A percentile compares a stretch with the other conserved stretches of the same genome.
Conservation (phyloP, 2,113 vertebrate genomes). For the Empidonax traillii region DNA sequence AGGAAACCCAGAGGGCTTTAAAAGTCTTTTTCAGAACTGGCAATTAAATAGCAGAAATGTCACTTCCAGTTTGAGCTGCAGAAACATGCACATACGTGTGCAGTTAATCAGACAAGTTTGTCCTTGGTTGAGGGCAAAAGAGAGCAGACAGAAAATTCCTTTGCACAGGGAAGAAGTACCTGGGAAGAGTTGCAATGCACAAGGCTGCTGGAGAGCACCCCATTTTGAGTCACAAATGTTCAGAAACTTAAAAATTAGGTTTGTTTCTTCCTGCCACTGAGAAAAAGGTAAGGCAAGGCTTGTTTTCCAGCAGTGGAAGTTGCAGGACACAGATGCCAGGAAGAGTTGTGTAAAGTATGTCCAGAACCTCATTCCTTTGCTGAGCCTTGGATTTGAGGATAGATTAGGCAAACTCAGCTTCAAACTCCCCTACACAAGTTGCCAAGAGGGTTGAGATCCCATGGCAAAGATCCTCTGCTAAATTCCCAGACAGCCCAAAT, state of each 20-base stretch:
- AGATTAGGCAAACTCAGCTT: not conserved
- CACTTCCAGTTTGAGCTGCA: not conserved
- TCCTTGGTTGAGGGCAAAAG: not conserved
- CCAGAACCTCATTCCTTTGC: not conserved
- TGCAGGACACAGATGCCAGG: not conserved
- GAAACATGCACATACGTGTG: not conserved
- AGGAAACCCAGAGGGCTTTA: not conserved
- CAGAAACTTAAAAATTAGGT: not conserved
- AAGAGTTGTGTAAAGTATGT: not conserved
- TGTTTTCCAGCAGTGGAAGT: not conserved
- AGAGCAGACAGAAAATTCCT: not conserved
- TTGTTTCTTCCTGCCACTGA: not conserved
- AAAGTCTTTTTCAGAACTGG: not conserved
- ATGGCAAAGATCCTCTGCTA: not conserved
- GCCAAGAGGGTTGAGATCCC: not conserved
- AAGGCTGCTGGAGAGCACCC: not conserved
- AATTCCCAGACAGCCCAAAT: not conserved
- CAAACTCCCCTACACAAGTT: not conserved
- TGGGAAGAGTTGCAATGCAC: not conserved
- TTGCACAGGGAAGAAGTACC: not conserved
- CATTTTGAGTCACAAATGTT: not conserved
- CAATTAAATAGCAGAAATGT: not conserved
- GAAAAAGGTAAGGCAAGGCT: not conserved
- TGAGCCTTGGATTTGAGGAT: not conserved
- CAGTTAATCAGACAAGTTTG: not conserved